Percentiles rank a stretch among this genome's conserved stretches.
Evolutionary conservation across 2,888 invertebrate species (phyloP).

Genomic region (Limnephilus marmoratus): DNA sequence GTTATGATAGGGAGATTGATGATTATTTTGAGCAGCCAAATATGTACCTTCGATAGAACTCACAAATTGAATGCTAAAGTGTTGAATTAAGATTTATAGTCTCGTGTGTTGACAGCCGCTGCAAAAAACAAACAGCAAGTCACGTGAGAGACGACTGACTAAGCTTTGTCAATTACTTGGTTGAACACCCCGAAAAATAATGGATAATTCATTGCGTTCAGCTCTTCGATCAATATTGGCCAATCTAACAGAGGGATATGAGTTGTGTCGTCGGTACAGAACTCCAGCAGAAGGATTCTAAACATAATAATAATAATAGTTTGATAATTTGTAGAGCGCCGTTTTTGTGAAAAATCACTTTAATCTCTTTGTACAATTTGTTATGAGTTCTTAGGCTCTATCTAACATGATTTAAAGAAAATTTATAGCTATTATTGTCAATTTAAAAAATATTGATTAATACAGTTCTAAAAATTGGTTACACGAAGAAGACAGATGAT

Average conservation of each 20-base stretch:
- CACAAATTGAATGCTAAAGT: constrained; percentile 45
- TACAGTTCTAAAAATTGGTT: not conserved
- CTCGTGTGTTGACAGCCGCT: constrained; percentile 33
- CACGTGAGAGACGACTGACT: constrained; percentile 33
- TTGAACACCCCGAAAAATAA: not conserved
- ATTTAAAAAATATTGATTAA: no score
- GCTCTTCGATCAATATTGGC: not conserved
- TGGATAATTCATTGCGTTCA: not conserved
- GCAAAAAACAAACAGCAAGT: constrained; percentile 33
- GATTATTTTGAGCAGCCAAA: constrained; percentile 18
- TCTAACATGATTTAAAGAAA: not conserved
- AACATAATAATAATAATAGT: no score
- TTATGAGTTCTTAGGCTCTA: no score
- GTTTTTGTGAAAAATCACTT: no score
- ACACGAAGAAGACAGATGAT: no score
- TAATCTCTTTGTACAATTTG: no score
- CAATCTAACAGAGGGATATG: not conserved
- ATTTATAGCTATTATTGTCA: no score
- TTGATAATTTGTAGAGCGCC: no score
- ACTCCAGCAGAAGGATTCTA: not conserved
- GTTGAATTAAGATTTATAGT: constrained; percentile 46
- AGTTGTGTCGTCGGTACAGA: not conserved
- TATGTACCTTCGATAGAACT: constrained; percentile 15
- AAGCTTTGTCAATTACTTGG: constrained; percentile 3
- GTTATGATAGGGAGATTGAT: constrained; percentile 36